These are phyloP conservation scores for Orgyia antiqua DNA, from an alignment of 2,888 invertebrate genomes.

Conservation along the genomic window DNA sequence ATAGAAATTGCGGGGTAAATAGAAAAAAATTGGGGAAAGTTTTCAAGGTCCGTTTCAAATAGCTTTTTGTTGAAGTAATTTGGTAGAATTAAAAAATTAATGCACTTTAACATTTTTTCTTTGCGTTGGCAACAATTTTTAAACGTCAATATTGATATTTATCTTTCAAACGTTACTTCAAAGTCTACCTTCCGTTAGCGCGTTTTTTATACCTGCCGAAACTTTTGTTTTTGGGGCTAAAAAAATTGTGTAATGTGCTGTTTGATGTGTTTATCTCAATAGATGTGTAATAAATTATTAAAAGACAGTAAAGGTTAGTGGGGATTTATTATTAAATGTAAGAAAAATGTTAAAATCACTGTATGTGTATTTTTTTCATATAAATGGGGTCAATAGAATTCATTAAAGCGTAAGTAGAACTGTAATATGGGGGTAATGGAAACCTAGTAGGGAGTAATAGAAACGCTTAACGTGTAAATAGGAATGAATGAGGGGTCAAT, in stretches of 20 bases:
- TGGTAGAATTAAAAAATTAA: conserved; percentile 9
- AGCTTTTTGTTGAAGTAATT: conserved; percentile 8
- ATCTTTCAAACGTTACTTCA: conserved; percentile 5
- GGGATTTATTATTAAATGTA: conserved; percentile 8
- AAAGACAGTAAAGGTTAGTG: conserved; percentile 11
- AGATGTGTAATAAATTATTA: conserved; percentile 7
- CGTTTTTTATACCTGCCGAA: conserved; percentile 6
- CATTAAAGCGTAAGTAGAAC: conserved; percentile 9
- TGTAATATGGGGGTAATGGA: conserved; percentile 10
- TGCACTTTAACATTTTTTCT: conserved; percentile 6
- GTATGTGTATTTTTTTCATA: conserved; percentile 7
- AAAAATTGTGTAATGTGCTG: conserved; percentile 4
- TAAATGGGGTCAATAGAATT: conserved; percentile 11
- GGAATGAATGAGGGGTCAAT: conserved; percentile 10
- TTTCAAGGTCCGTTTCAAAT: neutral
- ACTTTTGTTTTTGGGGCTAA: conserved; percentile 5
- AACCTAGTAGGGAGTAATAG: conserved; percentile 8
- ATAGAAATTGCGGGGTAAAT: conserved; percentile 2
- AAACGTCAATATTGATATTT: conserved; percentile 7
- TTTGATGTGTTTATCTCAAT: conserved; percentile 5
- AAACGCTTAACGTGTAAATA: conserved; percentile 8
- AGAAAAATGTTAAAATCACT: conserved; percentile 5
- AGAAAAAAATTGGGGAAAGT: conserved; percentile 1
- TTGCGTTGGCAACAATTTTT: conserved; percentile 9
- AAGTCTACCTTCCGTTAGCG: conserved; percentile 8